Base-by-base conservation (phyloP, 1,140 invertebrate genomes). In the Paracyclopina nana region DNA sequence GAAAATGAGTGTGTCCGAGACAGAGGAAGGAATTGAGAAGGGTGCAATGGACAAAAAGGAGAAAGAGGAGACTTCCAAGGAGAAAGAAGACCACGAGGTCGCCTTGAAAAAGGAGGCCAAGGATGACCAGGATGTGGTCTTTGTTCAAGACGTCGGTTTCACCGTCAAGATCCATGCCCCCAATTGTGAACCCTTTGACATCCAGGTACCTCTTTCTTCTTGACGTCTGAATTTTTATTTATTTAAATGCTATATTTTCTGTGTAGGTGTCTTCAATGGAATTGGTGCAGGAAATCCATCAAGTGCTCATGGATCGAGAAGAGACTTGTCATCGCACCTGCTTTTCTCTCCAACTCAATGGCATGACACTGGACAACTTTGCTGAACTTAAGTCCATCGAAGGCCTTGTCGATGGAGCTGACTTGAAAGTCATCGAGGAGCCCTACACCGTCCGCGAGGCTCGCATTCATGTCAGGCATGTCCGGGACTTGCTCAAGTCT, bases 371-470 rank as follows among this genome's bases (percentile, higher is more conserved):
- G 34, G 94, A 98, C 62, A 94, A 96, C 65, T 98, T 96, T 70
- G 84, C 88, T 8, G 94, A 98, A 66, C 64, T 98, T 22, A 97
- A 97, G 65, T 87, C 80, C 62, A 86, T 97, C 58, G 86, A 94
- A 59, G 83, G 86, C 0, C 67, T 98, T 5, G 88, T 92, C 65
- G 88, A 96, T 63, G 86, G 85, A 4, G 22, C 20, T 25, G 4
- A 26, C 25, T 22, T 52, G 46, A 90, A 87, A 69, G 78, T 84
- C 4, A 79, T 87, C 2, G 81, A 85, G 71, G 92, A 97, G 60
- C 88, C 87, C 0, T 98, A 98, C 61, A 97, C 91, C 25, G 86
- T 96, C 70, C 76, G 92, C 5, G 91, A 98, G 65, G 91, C 91
- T 1, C 72, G 91, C 40, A 94, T 96, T 61, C 94, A 98, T 65